A percentile compares a stretch with the other conserved stretches of the same genome.
Conservation (phyloP, 2,113 vertebrate species). For the Ornithorhynchus anatinus region DNA sequence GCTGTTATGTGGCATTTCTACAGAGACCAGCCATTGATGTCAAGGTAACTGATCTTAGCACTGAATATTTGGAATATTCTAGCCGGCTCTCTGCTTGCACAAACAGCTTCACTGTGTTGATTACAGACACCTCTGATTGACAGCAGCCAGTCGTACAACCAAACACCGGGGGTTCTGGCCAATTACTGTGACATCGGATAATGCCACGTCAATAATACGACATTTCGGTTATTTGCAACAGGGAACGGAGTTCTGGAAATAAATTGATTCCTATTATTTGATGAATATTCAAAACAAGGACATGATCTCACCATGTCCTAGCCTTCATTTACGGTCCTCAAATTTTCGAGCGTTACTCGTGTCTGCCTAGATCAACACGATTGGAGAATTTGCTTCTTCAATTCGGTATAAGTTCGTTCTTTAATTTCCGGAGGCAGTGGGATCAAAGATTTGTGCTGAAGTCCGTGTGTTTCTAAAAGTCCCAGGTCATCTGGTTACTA, state of each 20-base stretch:
- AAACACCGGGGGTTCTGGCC: conserved; percentile 42
- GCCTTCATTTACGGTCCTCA: not conserved
- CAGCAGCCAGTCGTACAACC: conserved; percentile 25
- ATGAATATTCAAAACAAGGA: conserved; percentile 17
- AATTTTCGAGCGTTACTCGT: accelerated
- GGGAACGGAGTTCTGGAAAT: conserved; percentile 9
- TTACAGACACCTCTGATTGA: conserved; percentile 13
- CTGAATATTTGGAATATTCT: no score
- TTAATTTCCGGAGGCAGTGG: no score
- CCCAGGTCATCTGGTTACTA: no score
- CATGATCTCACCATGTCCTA: not conserved
- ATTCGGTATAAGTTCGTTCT: no score
- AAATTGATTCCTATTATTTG: conserved; percentile 13
- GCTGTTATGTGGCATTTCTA: no score
- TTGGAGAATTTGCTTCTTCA: no score
- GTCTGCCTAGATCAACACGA: not conserved
- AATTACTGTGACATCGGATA: conserved; percentile 31
- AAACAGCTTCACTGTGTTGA: conserved; percentile 13
- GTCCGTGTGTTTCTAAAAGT: no score
- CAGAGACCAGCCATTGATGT: no score
- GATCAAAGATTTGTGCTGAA: no score
- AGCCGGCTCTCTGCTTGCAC: not conserved
- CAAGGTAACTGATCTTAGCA: no score
- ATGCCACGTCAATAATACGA: conserved; percentile 26
- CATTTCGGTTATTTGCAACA: conserved; percentile 36